phyloP scores from a whole-genome alignment of 1,140 invertebrate species.

The Vanessa tameamea region DNA sequence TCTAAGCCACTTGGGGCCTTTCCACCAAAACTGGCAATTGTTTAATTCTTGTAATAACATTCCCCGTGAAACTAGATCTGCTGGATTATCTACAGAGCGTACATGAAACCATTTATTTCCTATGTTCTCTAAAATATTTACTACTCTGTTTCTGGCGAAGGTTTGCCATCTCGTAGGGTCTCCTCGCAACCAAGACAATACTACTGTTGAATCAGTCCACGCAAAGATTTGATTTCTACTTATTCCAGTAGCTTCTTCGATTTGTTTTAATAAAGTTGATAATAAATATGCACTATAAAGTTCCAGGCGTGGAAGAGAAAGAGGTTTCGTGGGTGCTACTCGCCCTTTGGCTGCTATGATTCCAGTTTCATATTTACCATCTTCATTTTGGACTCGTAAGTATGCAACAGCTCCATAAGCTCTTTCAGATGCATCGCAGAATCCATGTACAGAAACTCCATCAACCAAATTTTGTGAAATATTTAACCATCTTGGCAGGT shows the following conservation, averaged over 20 bases:
- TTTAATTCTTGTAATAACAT: background rate
- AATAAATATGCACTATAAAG: constrained; percentile 11
- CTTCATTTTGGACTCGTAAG: too few relatives aligned
- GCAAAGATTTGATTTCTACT: background rate
- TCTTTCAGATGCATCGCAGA: constrained; percentile 1
- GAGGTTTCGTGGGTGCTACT: background rate
- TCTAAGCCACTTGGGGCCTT: background rate
- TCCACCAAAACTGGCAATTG: constrained; percentile 1
- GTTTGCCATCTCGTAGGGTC: background rate
- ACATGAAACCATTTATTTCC: too few relatives aligned
- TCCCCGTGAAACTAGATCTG: background rate
- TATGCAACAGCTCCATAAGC: background rate
- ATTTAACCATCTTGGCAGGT: constrained; percentile 5
- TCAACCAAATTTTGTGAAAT: constrained; percentile 9
- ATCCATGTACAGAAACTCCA: constrained; percentile 8
- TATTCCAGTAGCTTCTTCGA: background rate
- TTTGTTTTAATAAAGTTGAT: background rate
- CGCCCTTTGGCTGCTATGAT: background rate
- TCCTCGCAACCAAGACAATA: background rate
- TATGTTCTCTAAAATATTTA: too few relatives aligned
- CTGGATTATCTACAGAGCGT: background rate
- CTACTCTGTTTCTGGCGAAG: background rate
- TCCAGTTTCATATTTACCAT: too few relatives aligned
- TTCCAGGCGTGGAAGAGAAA: constrained; percentile 9
- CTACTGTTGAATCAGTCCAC: background rate